Percentiles rank a stretch among this genome's conserved stretches.
phyloP scores from a whole-genome alignment of 2,888 invertebrate species.

The Chrysolina americana region DNA sequence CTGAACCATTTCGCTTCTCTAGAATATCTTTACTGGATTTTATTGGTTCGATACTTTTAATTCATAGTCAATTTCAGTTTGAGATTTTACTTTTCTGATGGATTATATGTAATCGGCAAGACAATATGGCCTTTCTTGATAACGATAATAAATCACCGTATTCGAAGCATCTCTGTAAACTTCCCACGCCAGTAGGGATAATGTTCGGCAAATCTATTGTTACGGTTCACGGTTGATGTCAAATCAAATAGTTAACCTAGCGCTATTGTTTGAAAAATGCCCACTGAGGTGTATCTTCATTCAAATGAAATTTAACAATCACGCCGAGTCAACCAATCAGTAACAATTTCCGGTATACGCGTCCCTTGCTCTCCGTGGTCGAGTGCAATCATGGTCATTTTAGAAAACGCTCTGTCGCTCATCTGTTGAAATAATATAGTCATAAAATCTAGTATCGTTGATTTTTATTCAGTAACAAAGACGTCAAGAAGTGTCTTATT shows the following conservation, averaged over 20 bases:
- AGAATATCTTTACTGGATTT: too few relatives aligned
- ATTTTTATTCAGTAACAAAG: not conserved
- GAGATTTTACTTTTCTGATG: too few relatives aligned
- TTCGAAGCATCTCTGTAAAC: not conserved
- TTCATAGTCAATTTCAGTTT: too few relatives aligned
- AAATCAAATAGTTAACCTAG: slow-evolving; percentile 6
- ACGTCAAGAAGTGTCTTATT: too few relatives aligned
- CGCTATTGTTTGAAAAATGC: slow-evolving; percentile 1
- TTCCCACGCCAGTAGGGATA: not conserved
- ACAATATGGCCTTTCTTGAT: too few relatives aligned
- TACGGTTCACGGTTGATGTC: slow-evolving; percentile 18
- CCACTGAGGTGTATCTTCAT: slow-evolving; percentile 3
- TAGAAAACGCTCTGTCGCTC: not conserved
- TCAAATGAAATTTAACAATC: slow-evolving; percentile 26
- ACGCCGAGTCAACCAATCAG: slow-evolving; percentile 35
- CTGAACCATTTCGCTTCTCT: too few relatives aligned
- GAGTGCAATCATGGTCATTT: slow-evolving; percentile 29
- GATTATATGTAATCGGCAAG: too few relatives aligned
- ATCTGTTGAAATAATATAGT: slow-evolving; percentile 6
- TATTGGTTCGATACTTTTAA: too few relatives aligned
- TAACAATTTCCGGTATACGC: slow-evolving; percentile 43
- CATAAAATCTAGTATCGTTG: not conserved
- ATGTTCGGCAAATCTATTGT: not conserved
- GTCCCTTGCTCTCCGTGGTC: slow-evolving; percentile 39
- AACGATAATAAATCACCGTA: not conserved